phyloP scores from a whole-genome alignment of 2,888 invertebrate genomes.

The Sympetrum striolatum region DNA sequence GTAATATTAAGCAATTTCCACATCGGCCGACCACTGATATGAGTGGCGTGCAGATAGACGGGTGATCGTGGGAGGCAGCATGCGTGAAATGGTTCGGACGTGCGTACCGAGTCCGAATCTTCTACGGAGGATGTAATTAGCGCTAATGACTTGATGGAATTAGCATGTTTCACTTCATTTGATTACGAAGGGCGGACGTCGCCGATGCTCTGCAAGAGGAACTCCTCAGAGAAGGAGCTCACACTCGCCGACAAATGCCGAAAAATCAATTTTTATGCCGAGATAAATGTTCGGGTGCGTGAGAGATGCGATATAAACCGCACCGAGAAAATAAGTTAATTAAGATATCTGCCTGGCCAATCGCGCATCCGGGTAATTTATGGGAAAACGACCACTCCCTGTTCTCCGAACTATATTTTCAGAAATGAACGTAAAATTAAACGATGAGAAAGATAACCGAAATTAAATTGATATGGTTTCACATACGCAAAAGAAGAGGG shows the following conservation, averaged over 20 bases:
- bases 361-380: no score
- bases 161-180: slow-evolving; percentile 43
- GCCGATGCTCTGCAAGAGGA: not conserved
- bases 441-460: no score
- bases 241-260: not conserved
- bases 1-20: slow-evolving; percentile 37
- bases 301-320: not conserved
- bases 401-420: no score
- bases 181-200: slow-evolving; percentile 4
- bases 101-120: slow-evolving; percentile 41
- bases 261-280: not conserved
- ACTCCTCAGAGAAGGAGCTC: no score
- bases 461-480: no score
- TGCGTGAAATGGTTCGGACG: slow-evolving; percentile 40
- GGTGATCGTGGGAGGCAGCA: not conserved
- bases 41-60: not conserved
- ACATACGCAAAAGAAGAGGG: no score
- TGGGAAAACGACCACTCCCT: no score
- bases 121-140: slow-evolving; percentile 40
- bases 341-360: no score
- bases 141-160: slow-evolving; percentile 44
- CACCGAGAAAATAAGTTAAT: no score
- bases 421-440: no score
- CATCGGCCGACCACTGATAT: slow-evolving; percentile 11
- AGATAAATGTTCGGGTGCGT: not conserved